Conservation (phyloP, 2,113 vertebrate genomes). For the Orthonyx spaldingii region DNA sequence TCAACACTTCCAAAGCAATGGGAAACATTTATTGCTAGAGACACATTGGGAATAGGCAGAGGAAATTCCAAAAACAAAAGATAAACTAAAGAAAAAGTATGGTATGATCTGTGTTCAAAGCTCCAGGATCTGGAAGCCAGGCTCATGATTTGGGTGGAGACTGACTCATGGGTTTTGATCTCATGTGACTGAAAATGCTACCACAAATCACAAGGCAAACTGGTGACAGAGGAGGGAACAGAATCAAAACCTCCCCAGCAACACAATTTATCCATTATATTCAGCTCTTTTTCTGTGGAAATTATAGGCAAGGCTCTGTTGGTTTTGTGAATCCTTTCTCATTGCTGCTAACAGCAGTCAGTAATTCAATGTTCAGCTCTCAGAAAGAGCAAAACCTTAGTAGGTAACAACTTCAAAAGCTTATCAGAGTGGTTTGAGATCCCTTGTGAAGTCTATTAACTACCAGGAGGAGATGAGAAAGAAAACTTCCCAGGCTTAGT, state of each 20-base stretch:
- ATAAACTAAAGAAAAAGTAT: neutral
- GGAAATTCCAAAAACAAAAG: constrained; percentile 31
- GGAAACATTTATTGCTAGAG: constrained; percentile 21
- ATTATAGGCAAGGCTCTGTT: neutral
- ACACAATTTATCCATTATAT: constrained; percentile 31
- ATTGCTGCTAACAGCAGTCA: neutral
- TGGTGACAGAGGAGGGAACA: constrained; percentile 33
- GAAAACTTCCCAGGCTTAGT: neutral
- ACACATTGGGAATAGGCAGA: neutral
- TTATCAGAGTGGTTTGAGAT: neutral
- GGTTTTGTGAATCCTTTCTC: neutral
- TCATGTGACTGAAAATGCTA: constrained; percentile 48
- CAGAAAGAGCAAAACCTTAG: neutral
- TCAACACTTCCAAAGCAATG: neutral
- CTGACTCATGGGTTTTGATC: constrained; percentile 42
- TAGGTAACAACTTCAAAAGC: constrained; percentile 9
- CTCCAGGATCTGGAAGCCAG: constrained; percentile 23
- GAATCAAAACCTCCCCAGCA: constrained; percentile 33
- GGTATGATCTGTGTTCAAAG: neutral
- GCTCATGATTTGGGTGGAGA: constrained; percentile 47
- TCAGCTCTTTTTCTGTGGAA: neutral
- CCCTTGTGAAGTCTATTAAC: constrained; percentile 10
- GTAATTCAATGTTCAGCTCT: neutral
- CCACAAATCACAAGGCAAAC: constrained; percentile 55
- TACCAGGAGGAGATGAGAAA: neutral